Percentiles rank a stretch among this genome's conserved stretches.
Evolutionary conservation across 2,113 vertebrate genomes (phyloP).

Genomic region (Accipiter cooperii): DNA sequence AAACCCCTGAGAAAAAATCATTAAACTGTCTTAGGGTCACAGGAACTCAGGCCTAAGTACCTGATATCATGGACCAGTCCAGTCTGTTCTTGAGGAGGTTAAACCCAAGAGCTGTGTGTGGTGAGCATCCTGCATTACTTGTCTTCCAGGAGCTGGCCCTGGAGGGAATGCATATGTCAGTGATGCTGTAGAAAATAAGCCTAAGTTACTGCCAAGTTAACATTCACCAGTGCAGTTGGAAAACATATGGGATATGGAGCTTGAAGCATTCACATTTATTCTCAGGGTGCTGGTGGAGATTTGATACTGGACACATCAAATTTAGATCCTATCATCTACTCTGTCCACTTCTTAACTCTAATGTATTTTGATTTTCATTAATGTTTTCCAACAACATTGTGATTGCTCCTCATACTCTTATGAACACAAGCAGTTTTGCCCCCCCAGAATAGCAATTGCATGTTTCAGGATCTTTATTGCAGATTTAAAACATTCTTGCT

Average conservation of each 20-base stretch:
- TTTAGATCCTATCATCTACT: background rate
- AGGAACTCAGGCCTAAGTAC: background rate
- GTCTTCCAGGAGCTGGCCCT: background rate
- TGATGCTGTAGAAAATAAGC: background rate
- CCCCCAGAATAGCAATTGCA: fast-evolving
- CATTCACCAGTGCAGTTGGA: background rate
- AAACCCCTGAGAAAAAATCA: background rate
- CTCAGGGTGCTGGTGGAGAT: background rate
- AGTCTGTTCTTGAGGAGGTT: background rate
- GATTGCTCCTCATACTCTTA: background rate
- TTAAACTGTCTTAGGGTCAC: background rate
- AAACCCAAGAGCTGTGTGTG: background rate
- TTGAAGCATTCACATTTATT: background rate
- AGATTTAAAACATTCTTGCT: background rate
- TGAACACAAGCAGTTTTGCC: background rate
- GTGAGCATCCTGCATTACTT: background rate
- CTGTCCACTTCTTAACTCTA: background rate
- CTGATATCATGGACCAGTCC: too few species aligned
- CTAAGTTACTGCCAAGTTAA: background rate
- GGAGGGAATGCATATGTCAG: background rate
- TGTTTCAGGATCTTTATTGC: background rate
- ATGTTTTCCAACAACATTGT: background rate
- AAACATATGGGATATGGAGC: background rate
- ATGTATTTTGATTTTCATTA: background rate
- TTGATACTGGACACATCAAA: background rate